Percentiles rank a stretch among this genome's conserved stretches.
Conservation (phyloP, 2,888 invertebrate species). For the Drosophila mulleri region DNA sequence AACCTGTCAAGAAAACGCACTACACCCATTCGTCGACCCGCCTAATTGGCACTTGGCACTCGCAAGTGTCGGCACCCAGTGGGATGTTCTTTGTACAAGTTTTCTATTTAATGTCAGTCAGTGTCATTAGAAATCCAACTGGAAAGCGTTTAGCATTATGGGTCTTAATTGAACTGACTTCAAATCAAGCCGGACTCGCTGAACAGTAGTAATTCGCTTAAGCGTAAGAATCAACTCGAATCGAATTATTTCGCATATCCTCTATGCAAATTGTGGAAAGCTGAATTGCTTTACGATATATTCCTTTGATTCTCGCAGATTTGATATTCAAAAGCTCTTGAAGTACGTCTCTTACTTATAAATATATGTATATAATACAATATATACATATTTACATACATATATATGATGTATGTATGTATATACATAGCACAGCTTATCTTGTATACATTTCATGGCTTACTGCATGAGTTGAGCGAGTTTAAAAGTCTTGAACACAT, state of each 20-base stretch:
- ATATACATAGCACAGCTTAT: background rate
- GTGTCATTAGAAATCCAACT: slow-evolving; percentile 21
- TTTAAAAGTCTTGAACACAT: background rate
- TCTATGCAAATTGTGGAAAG: background rate
- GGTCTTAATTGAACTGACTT: slow-evolving; percentile 21
- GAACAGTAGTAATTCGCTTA: background rate
- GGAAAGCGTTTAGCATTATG: slow-evolving; percentile 20
- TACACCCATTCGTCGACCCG: slow-evolving; percentile 29
- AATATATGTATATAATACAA: background rate
- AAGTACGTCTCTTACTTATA: no score
- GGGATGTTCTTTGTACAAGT: slow-evolving; percentile 14
- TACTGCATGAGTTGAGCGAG: background rate
- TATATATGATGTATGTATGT: background rate
- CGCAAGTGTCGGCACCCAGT: slow-evolving; percentile 20
- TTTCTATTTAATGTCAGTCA: slow-evolving; percentile 29
- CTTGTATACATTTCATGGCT: background rate
- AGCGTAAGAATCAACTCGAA: background rate
- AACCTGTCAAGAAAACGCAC: slow-evolving; percentile 46
- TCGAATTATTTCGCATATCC: background rate
- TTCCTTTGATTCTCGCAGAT: background rate
- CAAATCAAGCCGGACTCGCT: background rate
- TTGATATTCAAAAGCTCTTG: background rate
- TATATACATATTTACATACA: no score
- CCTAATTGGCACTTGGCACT: slow-evolving; percentile 29
- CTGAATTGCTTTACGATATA: no score